A percentile compares a stretch with the other conserved stretches of the same genome.
phyloP scores from a whole-genome alignment of 2,797 vertebrate species.

The Eurystomus glaucurus region DNA sequence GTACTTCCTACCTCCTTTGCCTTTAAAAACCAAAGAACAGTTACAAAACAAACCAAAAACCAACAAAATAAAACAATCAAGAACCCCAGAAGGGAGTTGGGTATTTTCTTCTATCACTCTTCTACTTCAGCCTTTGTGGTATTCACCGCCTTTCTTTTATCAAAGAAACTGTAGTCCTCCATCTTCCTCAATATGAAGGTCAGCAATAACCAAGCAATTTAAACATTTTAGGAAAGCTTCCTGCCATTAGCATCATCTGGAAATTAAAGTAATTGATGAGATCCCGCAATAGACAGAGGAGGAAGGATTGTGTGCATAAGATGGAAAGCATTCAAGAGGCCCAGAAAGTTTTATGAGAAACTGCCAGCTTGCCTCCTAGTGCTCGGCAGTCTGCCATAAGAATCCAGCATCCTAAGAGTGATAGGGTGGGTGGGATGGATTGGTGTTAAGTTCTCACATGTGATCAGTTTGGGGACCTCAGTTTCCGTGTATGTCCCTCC shows the following conservation, averaged over 20 bases:
- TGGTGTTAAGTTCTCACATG: neutral
- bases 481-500: neutral
- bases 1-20: neutral
- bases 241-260: neutral
- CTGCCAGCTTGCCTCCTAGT: neutral
- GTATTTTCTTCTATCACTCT: neutral
- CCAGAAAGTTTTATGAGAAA: neutral
- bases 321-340: neutral
- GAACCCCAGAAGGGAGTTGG: fast-evolving
- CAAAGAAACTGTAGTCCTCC: neutral
- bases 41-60: neutral
- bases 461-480: neutral
- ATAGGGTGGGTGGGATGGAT: neutral
- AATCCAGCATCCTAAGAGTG: neutral
- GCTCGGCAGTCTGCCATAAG: neutral
- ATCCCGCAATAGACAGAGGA: neutral
- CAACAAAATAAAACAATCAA: neutral
- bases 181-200: neutral
- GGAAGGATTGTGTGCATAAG: neutral
- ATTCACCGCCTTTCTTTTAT: neutral
- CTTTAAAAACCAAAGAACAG: neutral
- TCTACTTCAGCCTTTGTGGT: neutral
- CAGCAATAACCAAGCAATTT: neutral
- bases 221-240: neutral
- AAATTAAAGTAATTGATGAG: neutral